Conservation (phyloP, 2,113 vertebrate species). For the Psettodes erumei region DNA sequence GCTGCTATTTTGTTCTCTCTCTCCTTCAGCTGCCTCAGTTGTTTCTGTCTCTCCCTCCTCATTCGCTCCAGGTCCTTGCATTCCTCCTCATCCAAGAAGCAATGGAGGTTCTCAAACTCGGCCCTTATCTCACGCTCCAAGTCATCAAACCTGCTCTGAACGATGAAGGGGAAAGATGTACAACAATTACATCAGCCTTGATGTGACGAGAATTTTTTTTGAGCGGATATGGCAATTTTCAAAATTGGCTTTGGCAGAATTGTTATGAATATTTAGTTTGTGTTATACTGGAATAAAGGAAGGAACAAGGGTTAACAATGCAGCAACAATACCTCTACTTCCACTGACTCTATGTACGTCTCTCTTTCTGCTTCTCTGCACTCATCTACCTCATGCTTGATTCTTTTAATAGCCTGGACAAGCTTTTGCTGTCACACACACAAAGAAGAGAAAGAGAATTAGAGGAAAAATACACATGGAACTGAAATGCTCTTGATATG, state of each 20-base stretch:
- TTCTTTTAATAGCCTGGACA: slow-evolving; percentile 82
- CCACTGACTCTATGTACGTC: slow-evolving; percentile 65
- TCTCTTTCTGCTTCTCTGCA: slow-evolving; percentile 80
- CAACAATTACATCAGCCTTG: background rate
- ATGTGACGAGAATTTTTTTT: background rate
- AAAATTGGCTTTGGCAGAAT: background rate
- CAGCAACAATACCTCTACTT: slow-evolving; percentile 75
- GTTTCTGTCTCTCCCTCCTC: slow-evolving; percentile 73
- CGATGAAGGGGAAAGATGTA: background rate
- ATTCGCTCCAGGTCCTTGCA: slow-evolving; percentile 74
- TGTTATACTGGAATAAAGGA: background rate
- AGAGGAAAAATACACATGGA: background rate
- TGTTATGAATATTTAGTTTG: background rate
- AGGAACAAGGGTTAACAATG: slow-evolving; percentile 36
- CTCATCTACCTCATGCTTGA: slow-evolving; percentile 81
- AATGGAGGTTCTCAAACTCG: slow-evolving; percentile 82
- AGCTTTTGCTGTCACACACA: slow-evolving; percentile 79
- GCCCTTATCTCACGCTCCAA: slow-evolving; percentile 80
- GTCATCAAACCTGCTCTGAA: slow-evolving; percentile 75
- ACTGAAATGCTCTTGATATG: slow-evolving; percentile 8
- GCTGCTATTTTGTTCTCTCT: slow-evolving; percentile 79
- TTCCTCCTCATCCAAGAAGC: slow-evolving; percentile 81
- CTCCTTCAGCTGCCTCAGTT: slow-evolving; percentile 77
- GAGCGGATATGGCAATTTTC: background rate
- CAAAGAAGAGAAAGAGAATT: slow-evolving; percentile 27